Evolutionary conservation across 2,113 vertebrate genomes (phyloP), one percentile per base, ranked within the genome.

Genomic region (Pterocles gutturalis): DNA sequence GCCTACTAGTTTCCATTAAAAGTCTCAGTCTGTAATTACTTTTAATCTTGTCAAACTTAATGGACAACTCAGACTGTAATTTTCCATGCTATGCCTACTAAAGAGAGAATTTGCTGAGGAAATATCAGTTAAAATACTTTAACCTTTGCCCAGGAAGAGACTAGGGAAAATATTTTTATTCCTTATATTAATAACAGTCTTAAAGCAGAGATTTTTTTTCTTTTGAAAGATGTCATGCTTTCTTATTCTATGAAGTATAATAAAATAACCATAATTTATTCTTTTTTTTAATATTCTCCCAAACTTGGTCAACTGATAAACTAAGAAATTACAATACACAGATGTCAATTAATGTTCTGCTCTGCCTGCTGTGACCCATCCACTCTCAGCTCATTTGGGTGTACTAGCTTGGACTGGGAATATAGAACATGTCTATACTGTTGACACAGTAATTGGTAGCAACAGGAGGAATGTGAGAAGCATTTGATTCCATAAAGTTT

Each of bases 21-120:
- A 87, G 19, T 77, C 26, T 71, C 33, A 24, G 31, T 14, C 54
- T 92, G 70, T 85, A 93, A 83, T 86, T 79, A 89, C 36, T 91
- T 92, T 83, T 72, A 81, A 58, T 65, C n/a, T 92, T 88, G 67
- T 88, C 66, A 94, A 61, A 93, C 9, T 29, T 61, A 73, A 78
- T 48, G 14, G 45, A 61, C 41, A 2, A 0, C 51, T 80, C 33
- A 57, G 31, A 80, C 8, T n/a, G 51, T 28, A 83, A 45, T 62
- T 83, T 92, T 92, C 66, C 36, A 77, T 53, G 54, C 45, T 77
- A 41, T 64, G 29, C 20, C 16, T 72, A 31, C 19, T 83, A 57
- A 79, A 76, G 43, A 66, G 25, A 79, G 20, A 82, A 90, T 76
- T 61, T 83, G 10, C 21, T 41, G 58, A 69, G 24, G 31, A 83